Percentiles rank a stretch among this genome's conserved stretches.
phyloP scores from a whole-genome alignment of 2,888 invertebrate genomes.

The Onchidella celtica region DNA sequence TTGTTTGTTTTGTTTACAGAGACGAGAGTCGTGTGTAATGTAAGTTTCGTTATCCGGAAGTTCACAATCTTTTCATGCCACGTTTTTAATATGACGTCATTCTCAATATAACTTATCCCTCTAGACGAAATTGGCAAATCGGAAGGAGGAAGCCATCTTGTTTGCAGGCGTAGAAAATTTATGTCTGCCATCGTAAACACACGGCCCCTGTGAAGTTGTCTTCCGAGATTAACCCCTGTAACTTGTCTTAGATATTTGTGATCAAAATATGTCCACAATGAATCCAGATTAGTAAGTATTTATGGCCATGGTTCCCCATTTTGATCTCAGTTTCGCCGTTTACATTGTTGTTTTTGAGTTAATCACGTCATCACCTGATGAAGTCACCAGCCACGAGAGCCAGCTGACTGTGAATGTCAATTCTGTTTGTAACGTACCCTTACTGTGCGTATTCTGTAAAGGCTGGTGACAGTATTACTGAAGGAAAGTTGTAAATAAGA shows the following conservation, averaged over 20 bases:
- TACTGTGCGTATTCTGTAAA: no score
- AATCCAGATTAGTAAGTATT: conserved; percentile 51
- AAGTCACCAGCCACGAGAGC: neutral
- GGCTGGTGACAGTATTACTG: no score
- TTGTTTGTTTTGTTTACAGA: no score
- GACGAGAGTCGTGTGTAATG: no score
- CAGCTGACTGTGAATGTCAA: no score
- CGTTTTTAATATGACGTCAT: conserved; percentile 53
- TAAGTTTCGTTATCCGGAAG: conserved; percentile 49
- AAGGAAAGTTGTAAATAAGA: no score
- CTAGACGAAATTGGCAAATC: conserved; percentile 46
- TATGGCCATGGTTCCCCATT: neutral
- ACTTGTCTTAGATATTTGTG: neutral
- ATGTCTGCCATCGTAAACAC: conserved; percentile 50
- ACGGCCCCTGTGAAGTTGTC: neutral
- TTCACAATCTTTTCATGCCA: conserved; percentile 44
- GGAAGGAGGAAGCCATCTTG: conserved; percentile 54
- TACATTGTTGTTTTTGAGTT: no score
- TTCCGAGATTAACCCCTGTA: conserved; percentile 3
- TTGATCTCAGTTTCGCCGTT: no score
- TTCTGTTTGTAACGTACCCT: no score
- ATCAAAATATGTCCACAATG: conserved; percentile 51
- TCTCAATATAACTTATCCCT: conserved; percentile 36
- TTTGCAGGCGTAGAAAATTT: conserved; percentile 49
- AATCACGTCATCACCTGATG: neutral